Evolutionary conservation across 2,113 vertebrate species (phyloP), one percentile per base, ranked within the genome.

Genomic region (Anoplopoma fimbria): DNA sequence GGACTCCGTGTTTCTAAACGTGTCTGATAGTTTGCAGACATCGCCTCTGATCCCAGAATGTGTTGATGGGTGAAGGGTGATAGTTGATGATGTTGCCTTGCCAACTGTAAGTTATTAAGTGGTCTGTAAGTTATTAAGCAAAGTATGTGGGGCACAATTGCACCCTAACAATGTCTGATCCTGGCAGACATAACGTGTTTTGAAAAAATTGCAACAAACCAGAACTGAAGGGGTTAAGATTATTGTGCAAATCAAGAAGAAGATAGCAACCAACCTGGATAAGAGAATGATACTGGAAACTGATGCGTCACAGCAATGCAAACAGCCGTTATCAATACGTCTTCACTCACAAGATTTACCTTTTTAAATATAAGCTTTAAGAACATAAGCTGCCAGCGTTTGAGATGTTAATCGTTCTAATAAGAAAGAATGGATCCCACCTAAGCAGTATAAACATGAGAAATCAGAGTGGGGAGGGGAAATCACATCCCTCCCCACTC

Each of bases 391-490:
- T 15, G 53, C 31, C 25, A 13, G 40, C 61, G 69, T 67, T 23
- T 61, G 8, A 57, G 75, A 7, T 12, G 81, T 60, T 74, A 38
- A 40, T 76, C 9, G 29, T 19, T 33, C 49, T 27, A 47, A 84
- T 36, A 53, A 17, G 33, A 14, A 69, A 65, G 10, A 68, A 63
- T 13, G 38, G 25, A 72, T 17, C 79, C 63, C 58, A 38, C 36
- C 38, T 68, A 75, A 82, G 63, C n/a, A 29, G 60, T 60, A 75
- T 14, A 70, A 88, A 79, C 63, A 81, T 38, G 1, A 53, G 23
- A 58, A 85, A 88, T 85, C 84, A n/a, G n/a, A n/a, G n/a, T n/a
- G n/a, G n/a, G n/a, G n/a, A n/a, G n/a, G n/a, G n/a, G n/a, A n/a
- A n/a, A n/a, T n/a, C n/a, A n/a, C n/a, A n/a, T n/a, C n/a, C 21